Base-by-base conservation (phyloP, 2,113 vertebrate genomes). In the Bubo blakistoni region DNA sequence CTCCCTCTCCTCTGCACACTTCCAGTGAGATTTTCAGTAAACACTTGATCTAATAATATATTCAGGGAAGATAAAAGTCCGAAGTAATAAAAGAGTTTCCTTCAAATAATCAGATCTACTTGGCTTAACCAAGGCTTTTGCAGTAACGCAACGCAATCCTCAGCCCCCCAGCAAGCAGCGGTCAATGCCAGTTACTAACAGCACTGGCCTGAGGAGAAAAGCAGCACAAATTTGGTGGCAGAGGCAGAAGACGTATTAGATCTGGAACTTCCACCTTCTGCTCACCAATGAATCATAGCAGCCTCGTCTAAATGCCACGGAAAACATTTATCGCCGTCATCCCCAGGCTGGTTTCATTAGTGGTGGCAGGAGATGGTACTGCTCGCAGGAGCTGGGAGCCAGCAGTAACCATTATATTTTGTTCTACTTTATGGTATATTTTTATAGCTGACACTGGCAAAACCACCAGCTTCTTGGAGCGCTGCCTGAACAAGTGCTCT, bases 111-210 rank as follows among this genome's bases (percentile, higher is more conserved):
- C 30, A 30, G 10, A 59, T 38, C 46, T 30, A 2, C 15, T 51
- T 1, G 0, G 13, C 42, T 69, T 57, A 72, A 57, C 46, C 16
- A 18, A 51, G 70, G 32, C 59, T 80, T 63, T 40, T 18, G 16
- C 16, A 22, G 14, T 47, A 46, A 40, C 1, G 36, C 42, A n/a
- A 1, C 1, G 1, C 25, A 25, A 25, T 52, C 58, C 26, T 25
- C 1, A 21, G 58, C 36, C 78, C 47, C 11, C 59, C 49, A 21
- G 78, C n/a, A 7, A 20, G 74, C 7, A 71, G 22, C 62, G 3
- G 0, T 10, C 0, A 1, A 5, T 10, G 17, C 2, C 44, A n/a
- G 52, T 16, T 9, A 16, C 89, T 73, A 59, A 5, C 7, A 36
- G 67, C 9, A 2, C 1, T 4, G 5, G 17, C 26, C 63, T 5